phyloP scores from a whole-genome alignment of 23 tunicate species.

The Phallusia fumigata region DNA sequence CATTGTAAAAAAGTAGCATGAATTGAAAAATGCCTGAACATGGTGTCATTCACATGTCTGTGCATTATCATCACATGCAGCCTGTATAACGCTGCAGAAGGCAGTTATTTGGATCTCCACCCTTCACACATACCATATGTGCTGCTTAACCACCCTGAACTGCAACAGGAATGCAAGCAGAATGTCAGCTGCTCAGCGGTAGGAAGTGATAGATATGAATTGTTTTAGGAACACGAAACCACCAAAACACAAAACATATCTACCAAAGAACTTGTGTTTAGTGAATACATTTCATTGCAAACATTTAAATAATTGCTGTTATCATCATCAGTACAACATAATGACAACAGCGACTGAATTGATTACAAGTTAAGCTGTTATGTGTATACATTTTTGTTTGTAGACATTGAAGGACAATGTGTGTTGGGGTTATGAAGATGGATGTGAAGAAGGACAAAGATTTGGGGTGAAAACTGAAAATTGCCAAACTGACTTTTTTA shows the following conservation, averaged over 20 bases:
- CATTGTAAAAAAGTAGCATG: too few relatives aligned
- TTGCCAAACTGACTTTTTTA: conserved; percentile 26
- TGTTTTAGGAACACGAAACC: too few relatives aligned
- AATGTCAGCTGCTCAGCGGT: conserved; percentile 14
- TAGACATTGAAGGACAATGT: background rate
- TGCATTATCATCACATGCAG: too few relatives aligned
- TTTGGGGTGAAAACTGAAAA: conserved; percentile 25
- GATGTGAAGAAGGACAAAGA: conserved; percentile 31
- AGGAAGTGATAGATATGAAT: background rate
- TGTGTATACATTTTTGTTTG: background rate
- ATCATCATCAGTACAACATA: too few relatives aligned
- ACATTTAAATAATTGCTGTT: too few relatives aligned
- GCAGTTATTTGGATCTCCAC: conserved; percentile 17
- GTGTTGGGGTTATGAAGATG: conserved; percentile 91
- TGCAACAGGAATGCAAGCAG: conserved; percentile 10
- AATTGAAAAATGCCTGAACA: background rate
- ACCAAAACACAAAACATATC: too few relatives aligned
- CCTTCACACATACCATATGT: conserved; percentile 44
- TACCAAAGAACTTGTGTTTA: too few relatives aligned
- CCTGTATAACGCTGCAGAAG: background rate
- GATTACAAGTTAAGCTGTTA: too few relatives aligned
- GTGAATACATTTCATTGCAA: too few relatives aligned
- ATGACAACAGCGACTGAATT: too few relatives aligned
- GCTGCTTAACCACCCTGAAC: conserved; percentile 36
- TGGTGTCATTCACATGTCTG: background rate